A percentile compares a stretch with the other conserved stretches of the same genome.
Conservation (phyloP, 2,888 invertebrate species). For the Tachina lurida region DNA sequence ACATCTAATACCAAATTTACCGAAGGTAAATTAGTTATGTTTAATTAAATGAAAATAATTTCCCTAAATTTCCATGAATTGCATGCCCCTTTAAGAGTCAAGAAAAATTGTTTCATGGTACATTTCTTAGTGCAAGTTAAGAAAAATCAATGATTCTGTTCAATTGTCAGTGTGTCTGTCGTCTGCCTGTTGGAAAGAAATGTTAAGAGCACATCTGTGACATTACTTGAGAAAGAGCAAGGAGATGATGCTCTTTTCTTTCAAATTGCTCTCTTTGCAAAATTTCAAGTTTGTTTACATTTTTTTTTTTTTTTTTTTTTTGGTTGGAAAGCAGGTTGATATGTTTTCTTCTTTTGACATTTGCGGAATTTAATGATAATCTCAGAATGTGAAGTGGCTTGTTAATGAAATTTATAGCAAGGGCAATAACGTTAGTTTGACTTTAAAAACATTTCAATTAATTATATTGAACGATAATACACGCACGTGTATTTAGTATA, state of each 20-base stretch:
- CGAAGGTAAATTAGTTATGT: constrained; percentile 74
- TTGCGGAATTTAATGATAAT: neutral
- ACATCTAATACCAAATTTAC: constrained; percentile 85
- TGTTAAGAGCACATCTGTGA: constrained; percentile 38
- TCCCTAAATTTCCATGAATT: neutral
- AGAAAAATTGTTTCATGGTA: constrained; percentile 32
- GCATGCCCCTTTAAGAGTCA: neutral
- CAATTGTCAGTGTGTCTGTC: constrained; percentile 51
- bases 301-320: constrained; percentile 3
- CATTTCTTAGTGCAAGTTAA: constrained; percentile 57
- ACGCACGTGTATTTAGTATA: too few species aligned
- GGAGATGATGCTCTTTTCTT: too few species aligned
- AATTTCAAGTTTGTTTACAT: constrained; percentile 45
- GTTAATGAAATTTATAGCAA: constrained; percentile 18
- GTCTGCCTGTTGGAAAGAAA: constrained; percentile 54
- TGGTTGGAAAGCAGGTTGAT: constrained; percentile 21
- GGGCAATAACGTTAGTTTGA: too few species aligned
- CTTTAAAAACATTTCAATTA: too few species aligned
- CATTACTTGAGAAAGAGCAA: neutral
- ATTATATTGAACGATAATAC: too few species aligned
- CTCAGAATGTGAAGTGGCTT: neutral
- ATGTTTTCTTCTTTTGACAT: constrained; percentile 25
- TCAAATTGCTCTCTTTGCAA: constrained; percentile 30
- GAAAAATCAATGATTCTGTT: constrained; percentile 70
- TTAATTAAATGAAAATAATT: neutral